These are phyloP conservation scores for Oryzias melastigma DNA, from an alignment of 2,113 vertebrate genomes.

Conservation along the genomic window DNA sequence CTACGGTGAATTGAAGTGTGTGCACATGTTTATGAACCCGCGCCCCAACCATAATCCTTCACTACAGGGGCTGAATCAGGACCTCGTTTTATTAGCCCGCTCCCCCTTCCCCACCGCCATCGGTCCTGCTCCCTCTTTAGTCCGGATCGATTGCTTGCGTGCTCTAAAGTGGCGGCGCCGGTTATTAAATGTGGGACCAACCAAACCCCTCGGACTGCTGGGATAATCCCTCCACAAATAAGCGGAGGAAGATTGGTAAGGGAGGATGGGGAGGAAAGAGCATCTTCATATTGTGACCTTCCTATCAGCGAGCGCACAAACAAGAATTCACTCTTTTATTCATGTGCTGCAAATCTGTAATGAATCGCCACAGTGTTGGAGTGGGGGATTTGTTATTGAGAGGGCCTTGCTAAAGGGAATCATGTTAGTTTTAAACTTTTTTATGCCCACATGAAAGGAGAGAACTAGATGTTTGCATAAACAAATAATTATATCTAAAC, in stretches of 20 bases:
- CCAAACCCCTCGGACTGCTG: conserved; percentile 55
- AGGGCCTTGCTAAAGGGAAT: conserved; percentile 11
- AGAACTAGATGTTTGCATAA: background rate
- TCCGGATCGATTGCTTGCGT: conserved; percentile 71
- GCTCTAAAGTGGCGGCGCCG: conserved; percentile 62
- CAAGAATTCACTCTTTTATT: conserved; percentile 20
- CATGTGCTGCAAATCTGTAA: conserved; percentile 27
- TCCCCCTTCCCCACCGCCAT: conserved; percentile 4
- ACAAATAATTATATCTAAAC: background rate
- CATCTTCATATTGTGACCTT: conserved; percentile 55
- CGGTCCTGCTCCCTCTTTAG: conserved; percentile 37
- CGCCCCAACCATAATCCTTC: conserved; percentile 64
- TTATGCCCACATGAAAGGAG: background rate
- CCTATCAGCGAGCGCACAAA: conserved; percentile 31
- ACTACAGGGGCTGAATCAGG: conserved; percentile 70
- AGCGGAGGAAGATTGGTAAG: conserved; percentile 51
- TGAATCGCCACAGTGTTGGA: conserved; percentile 16
- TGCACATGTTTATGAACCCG: conserved; percentile 52
- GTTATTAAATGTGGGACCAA: conserved; percentile 77
- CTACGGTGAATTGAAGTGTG: conserved; percentile 41
- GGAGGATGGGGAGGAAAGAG: conserved; percentile 19
- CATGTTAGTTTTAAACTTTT: background rate
- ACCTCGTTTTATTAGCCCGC: conserved; percentile 65
- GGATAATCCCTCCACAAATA: conserved; percentile 77
- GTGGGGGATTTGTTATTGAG: conserved; percentile 22